Evolutionary conservation across 2,797 vertebrate species (phyloP).

Genomic region (Poecile montanus): DNA sequence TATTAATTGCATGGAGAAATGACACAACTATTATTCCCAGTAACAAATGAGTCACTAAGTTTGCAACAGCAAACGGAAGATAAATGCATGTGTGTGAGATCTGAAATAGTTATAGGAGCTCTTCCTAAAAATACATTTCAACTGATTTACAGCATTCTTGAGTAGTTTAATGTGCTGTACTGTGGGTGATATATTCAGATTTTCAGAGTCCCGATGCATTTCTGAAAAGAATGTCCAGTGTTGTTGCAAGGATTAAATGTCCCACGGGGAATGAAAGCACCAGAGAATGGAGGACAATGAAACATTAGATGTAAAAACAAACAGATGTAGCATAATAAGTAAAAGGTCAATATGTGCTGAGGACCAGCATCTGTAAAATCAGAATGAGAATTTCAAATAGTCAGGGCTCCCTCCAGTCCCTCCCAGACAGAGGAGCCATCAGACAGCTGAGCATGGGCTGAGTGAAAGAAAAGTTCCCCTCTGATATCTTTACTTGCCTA

Average conservation of each 20-base stretch:
- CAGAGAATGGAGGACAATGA: neutral
- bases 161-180: neutral
- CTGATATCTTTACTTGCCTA: slow-evolving; percentile 33
- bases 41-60: slow-evolving; percentile 50
- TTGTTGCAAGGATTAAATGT: slow-evolving; percentile 22
- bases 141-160: slow-evolving; percentile 21
- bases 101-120: neutral
- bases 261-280: neutral
- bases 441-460: neutral
- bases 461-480: slow-evolving; percentile 15
- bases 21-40: slow-evolving; percentile 25
- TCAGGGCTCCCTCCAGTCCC: neutral
- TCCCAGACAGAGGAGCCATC: neutral
- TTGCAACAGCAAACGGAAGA: slow-evolving; percentile 3
- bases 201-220: neutral
- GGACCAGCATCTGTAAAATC: neutral
- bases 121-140: slow-evolving; percentile 43
- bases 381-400: neutral
- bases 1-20: slow-evolving; percentile 28
- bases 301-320: slow-evolving; percentile 44
- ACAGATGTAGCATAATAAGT: slow-evolving; percentile 17
- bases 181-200: neutral
- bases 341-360: slow-evolving; percentile 20
- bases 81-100: neutral
- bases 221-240: slow-evolving; percentile 39